These are phyloP conservation scores for Dynastes tityus DNA, from an alignment of 2,888 invertebrate genomes.

Conservation along the genomic window DNA sequence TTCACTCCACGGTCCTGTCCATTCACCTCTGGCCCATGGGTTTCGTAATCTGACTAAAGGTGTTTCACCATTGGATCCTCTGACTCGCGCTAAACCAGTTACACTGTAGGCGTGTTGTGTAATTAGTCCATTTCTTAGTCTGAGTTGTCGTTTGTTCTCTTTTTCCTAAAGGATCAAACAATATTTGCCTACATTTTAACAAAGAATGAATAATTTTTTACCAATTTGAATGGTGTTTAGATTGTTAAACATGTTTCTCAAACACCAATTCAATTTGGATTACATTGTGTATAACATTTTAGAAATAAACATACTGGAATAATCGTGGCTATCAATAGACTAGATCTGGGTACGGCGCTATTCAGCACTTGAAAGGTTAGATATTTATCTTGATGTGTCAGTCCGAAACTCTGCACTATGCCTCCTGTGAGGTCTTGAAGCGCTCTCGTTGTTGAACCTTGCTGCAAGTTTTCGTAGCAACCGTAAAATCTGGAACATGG, in stretches of 20 bases:
- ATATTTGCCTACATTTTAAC: background rate
- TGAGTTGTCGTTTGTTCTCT: conserved; percentile 73
- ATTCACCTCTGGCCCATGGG: conserved; percentile 79
- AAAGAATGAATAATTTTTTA: no score
- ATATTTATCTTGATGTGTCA: conserved; percentile 78
- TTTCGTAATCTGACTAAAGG: conserved; percentile 78
- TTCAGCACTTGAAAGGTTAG: conserved; percentile 79
- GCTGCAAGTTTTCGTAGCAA: conserved; percentile 78
- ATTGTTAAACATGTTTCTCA: no score
- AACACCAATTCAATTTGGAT: no score
- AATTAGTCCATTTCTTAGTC: conserved; percentile 77
- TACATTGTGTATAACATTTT: background rate
- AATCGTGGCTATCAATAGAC: conserved; percentile 79
- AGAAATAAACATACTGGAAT: conserved; percentile 72
- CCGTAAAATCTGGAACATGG: conserved; percentile 75
- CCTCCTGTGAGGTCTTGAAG: conserved; percentile 84
- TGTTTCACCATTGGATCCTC: conserved; percentile 74
- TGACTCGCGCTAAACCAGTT: conserved; percentile 80
- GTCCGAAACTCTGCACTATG: conserved; percentile 81
- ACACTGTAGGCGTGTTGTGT: conserved; percentile 81
- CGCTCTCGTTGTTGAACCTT: conserved; percentile 79
- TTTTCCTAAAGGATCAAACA: conserved; percentile 69
- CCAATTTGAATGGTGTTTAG: no score
- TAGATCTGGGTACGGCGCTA: conserved; percentile 81
- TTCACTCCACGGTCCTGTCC: conserved; percentile 83